Conservation (phyloP, 1,140 invertebrate species). For the Aphaenogaster floridana region DNA sequence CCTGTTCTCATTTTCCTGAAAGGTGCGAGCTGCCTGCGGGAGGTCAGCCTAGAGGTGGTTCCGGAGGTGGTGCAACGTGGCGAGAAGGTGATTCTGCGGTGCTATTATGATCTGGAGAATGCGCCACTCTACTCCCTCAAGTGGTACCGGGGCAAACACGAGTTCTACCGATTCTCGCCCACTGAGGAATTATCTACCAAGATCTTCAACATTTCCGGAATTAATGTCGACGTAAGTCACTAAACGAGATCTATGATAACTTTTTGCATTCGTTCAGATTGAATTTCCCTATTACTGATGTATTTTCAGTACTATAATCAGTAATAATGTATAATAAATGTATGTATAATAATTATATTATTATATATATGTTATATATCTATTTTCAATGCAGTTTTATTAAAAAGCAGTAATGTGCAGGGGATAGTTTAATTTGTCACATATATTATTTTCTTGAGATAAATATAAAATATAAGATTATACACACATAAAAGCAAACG, state of each 20-base stretch:
- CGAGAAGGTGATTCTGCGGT: slow-evolving; percentile 89
- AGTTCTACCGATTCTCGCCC: slow-evolving; percentile 91
- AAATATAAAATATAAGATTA: neutral
- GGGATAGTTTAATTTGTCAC: neutral
- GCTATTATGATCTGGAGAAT: slow-evolving; percentile 91
- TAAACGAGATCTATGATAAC: neutral
- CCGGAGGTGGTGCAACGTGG: slow-evolving; percentile 90
- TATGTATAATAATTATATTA: neutral
- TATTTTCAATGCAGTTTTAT: neutral
- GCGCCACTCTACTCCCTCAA: slow-evolving; percentile 92
- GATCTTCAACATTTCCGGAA: slow-evolving; percentile 90
- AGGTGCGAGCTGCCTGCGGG: slow-evolving; percentile 84
- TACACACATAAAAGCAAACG: neutral
- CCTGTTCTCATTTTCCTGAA: slow-evolving; percentile 76
- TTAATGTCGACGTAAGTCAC: slow-evolving; percentile 92
- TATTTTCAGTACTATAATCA: neutral
- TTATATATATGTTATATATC: neutral
- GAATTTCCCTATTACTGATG: neutral
- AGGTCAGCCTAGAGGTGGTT: slow-evolving; percentile 87
- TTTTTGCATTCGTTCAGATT: neutral
- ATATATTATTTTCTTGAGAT: neutral
- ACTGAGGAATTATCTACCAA: slow-evolving; percentile 90
- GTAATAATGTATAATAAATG: too few species aligned
- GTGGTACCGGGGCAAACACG: slow-evolving; percentile 92
- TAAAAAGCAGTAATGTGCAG: neutral